Evolutionary conservation across 2,113 vertebrate genomes (phyloP), one percentile per base, ranked within the genome.

Genomic region (Drymodes brunneopygia): DNA sequence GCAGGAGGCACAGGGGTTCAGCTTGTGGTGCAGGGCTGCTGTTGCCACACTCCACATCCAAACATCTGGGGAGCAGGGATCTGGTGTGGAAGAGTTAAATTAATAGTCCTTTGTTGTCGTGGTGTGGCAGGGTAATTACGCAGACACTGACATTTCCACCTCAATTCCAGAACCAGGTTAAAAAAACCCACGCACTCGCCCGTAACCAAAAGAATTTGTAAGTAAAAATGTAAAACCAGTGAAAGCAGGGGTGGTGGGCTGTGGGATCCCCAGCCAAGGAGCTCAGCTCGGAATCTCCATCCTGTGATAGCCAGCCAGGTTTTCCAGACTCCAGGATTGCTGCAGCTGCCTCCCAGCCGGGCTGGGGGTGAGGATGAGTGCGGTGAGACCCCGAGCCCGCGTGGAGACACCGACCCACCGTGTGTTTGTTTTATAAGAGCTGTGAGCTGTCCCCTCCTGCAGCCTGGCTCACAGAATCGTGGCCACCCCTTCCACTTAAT

Each of bases 61-160:
- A 1, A n/a, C 64, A 29, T 28, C 47, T 38, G 66, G 81, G 51
- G n/a, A 54, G 47, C 69, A 9, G 0, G 11, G 53, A 45, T 51
- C 57, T 40, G 66, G 15, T 45, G 79, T 67, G 71, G 79, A 70
- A 81, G 87, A 78, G 84, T 81, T 81, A 77, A 95, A 86, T 56
- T 77, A 81, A 88, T 77, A 72, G 83, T 7, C 24, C 15, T 65
- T 72, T 69, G 58, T 73, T 79, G 88, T 86, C 11, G 1, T 67
- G 60, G 45, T 21, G 45, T 60, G 93, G 80, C 58, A 20, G 8
- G 54, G 77, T 29, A 45, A 58, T 89, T 74, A 81, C 44, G 20
- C 90, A 79, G 38, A 45, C 56, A 12, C 44, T 82, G 94, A 53
- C 61, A 82, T 91, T 95, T 93, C 92, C 92, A 90, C 61, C 57